Base-by-base conservation (phyloP, 2,113 vertebrate genomes). In the Actenoides lindsayi region DNA sequence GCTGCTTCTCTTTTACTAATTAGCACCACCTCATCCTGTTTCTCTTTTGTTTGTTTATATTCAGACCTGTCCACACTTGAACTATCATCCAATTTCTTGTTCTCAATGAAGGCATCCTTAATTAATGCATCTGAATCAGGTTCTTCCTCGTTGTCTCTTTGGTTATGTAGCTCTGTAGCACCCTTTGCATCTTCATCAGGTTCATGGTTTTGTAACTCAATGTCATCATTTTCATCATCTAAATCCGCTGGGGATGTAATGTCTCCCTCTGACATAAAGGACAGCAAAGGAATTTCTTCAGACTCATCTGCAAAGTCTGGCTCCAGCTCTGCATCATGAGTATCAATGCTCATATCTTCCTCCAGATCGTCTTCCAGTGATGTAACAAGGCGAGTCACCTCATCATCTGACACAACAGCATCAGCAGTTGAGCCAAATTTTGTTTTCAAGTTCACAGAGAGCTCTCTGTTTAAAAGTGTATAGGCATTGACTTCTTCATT, bases 341-440 rank as follows among this genome's bases (percentile, higher is more conserved):
- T 62, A 57, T 97, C 87, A 39, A 50, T 23, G 35, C 96, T 96
- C 24, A 76, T 62, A 17, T 98, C 97, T 75, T 98, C 98, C 46
- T 79, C 93, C 48, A 98, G 89, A 77, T 98, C 97, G 59, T 98
- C 98, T 79, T 98, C 98, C 51, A 92, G 60, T 0, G 98, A 97
- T 0, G 99, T 99, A 27, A 99, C 98, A 64, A 98, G 98, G n/a
- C 79, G 96, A 16, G 99, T 99, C 25, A 98, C 94, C 93, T 99
- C 98, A 17, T 99, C 99, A 75, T 99, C 98, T 2, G 98, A 98
- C 20, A 98, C 96, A 41, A 99, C 60, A 2, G 98, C 99, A 89
- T 99, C 99, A 27, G 98, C 98, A 16, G 99, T 99, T 50, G 98
- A 98, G 42, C 98, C 99, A 83, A 99, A 92, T 41, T 98, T 98